A percentile compares a stretch with the other conserved stretches of the same genome.
phyloP scores from a whole-genome alignment of 2,113 vertebrate species.

The Prolemur simus region DNA sequence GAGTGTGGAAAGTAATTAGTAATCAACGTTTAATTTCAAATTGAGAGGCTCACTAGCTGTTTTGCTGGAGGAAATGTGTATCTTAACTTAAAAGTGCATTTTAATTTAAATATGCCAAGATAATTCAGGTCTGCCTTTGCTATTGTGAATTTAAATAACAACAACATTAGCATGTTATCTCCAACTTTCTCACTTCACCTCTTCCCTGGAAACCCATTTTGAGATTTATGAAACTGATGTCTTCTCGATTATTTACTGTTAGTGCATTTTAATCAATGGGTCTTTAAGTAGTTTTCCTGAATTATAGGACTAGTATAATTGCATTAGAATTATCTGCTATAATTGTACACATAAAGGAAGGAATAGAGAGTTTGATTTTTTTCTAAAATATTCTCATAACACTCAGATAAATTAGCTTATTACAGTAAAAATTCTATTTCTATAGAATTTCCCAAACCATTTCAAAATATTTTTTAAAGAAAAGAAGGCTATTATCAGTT shows the following conservation, averaged over 20 bases:
- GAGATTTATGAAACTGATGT: not conserved
- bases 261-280: constrained; percentile 3
- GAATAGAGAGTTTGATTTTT: constrained; percentile 3
- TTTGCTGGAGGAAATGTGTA: constrained; percentile 65
- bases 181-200: constrained; percentile 35
- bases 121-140: constrained; percentile 32
- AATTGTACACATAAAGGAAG: not conserved
- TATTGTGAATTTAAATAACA: constrained; percentile 35
- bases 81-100: constrained; percentile 57
- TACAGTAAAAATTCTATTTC: constrained; percentile 3
- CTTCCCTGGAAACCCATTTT: not conserved
- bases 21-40: constrained; percentile 71
- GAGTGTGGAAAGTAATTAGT: constrained; percentile 75
- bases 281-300: not conserved
- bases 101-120: constrained; percentile 53
- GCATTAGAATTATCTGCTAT: constrained; percentile 20
- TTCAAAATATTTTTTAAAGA: constrained; percentile 19
- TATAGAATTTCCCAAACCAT: not conserved
- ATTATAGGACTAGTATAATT: constrained; percentile 25
- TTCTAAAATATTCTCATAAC: constrained; percentile 27
- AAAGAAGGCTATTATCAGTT: not conserved
- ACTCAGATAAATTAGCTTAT: not conserved
- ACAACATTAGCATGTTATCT: not conserved
- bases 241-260: not conserved
- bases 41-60: constrained; percentile 61